phyloP scores from a whole-genome alignment of 2,888 invertebrate genomes.

The Drosophila imparisetae region DNA sequence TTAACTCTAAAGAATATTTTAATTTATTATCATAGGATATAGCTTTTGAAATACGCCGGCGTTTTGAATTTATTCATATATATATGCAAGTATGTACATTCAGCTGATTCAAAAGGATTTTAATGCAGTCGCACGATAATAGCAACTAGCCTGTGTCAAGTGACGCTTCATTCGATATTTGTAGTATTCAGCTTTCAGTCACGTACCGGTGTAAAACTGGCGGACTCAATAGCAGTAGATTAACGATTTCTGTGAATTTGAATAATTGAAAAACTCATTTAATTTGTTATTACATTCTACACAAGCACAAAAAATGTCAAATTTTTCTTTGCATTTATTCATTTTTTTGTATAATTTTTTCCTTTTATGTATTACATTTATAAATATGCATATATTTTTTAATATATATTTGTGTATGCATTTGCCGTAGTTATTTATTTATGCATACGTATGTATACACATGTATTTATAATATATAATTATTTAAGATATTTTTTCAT shows the following conservation, averaged over 20 bases:
- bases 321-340: background rate
- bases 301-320: background rate
- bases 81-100: background rate
- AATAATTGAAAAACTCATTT: background rate
- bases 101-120: background rate
- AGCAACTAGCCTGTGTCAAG: constrained; percentile 1
- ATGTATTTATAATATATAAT: constrained; percentile 31
- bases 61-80: background rate
- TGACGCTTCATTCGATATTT: background rate
- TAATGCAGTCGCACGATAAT: background rate
- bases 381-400: constrained; percentile 38
- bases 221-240: background rate
- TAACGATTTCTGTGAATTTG: background rate
- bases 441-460: constrained; percentile 22
- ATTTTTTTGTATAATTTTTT: constrained; percentile 7
- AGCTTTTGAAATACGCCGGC: background rate
- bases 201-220: background rate
- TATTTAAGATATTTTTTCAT: constrained; percentile 36
- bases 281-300: constrained; percentile 8
- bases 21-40: background rate
- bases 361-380: constrained; percentile 53
- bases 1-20: background rate
- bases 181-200: background rate
- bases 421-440: constrained; percentile 23
- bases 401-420: constrained; percentile 22